These are phyloP conservation scores for Enteromius paludinosus DNA, from an alignment of 2,797 vertebrate species.

Conservation along the genomic window DNA sequence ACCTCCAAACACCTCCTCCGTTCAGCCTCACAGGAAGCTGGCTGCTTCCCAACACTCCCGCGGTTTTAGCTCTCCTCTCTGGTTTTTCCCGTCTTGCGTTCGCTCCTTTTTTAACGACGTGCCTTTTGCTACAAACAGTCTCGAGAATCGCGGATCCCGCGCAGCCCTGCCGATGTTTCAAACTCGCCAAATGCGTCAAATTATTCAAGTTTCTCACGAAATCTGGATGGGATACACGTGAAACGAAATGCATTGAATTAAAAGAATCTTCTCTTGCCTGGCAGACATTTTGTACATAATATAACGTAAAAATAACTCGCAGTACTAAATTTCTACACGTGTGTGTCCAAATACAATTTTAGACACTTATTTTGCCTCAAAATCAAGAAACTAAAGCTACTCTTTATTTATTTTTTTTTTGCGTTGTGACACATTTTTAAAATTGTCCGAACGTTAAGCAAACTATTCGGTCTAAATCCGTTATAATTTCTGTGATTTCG, in stretches of 20 bases:
- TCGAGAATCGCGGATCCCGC: constrained; percentile 18
- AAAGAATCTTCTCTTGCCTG: not conserved
- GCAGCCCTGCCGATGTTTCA: not conserved
- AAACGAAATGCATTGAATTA: not conserved
- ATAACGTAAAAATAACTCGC: not conserved
- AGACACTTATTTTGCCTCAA: not conserved
- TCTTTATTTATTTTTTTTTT: not conserved
- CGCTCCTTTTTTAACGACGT: constrained; percentile 64
- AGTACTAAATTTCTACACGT: not conserved
- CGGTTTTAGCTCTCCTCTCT: constrained; percentile 64
- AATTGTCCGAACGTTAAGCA: not conserved
- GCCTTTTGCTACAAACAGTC: constrained; percentile 70
- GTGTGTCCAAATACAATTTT: not conserved
- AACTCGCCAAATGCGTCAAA: not conserved
- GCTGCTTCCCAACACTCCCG: constrained; percentile 64
- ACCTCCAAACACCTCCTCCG: constrained; percentile 56
- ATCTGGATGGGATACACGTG: not conserved
- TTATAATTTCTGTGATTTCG: not conserved
- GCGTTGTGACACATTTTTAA: not conserved
- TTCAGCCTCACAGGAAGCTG: constrained; percentile 48
- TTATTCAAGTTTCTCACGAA: not conserved
- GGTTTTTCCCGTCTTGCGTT: constrained; percentile 24
- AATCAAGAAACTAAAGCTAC: not conserved
- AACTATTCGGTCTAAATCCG: no score
- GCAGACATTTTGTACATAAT: not conserved